These are phyloP conservation scores for Lissocephala sabroskyi DNA, from an alignment of 2,888 invertebrate genomes.

Conservation along the genomic window DNA sequence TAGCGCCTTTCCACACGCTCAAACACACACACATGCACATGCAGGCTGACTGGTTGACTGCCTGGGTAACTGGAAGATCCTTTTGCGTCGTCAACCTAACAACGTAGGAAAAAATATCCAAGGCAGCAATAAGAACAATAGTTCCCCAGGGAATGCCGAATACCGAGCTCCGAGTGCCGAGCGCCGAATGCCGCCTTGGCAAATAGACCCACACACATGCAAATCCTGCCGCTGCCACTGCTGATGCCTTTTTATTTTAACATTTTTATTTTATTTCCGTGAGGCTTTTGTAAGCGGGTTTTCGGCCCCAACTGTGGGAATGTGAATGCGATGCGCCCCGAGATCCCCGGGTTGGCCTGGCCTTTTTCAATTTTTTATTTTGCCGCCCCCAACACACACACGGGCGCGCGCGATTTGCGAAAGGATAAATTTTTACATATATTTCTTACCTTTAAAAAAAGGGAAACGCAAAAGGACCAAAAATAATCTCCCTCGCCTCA, in stretches of 20 bases:
- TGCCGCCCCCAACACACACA: conserved; percentile 5
- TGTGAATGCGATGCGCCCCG: no score
- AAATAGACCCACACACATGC: conserved; percentile 43
- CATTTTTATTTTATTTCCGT: conserved; percentile 57
- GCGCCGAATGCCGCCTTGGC: conserved; percentile 48
- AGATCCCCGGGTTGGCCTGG: conserved; percentile 24
- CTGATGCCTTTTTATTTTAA: conserved; percentile 42
- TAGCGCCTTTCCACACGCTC: conserved; percentile 56
- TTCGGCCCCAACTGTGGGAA: no score
- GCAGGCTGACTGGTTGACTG: conserved; percentile 50
- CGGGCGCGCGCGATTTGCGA: conserved; percentile 20
- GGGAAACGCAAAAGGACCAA: conserved; percentile 11
- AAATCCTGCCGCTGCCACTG: conserved; percentile 42
- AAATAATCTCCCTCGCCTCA: conserved; percentile 39
- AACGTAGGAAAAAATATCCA: conserved; percentile 60
- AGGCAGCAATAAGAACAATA: conserved; percentile 68
- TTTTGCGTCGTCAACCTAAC: conserved; percentile 66
- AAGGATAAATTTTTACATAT: conserved; percentile 59
- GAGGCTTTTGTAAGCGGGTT: conserved; percentile 58
- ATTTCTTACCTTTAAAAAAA: conserved; percentile 49
- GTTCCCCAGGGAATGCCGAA: conserved; percentile 60
- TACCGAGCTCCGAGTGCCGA: conserved; percentile 21
- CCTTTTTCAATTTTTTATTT: conserved; percentile 37
- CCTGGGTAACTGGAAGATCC: no score
- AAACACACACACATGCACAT: conserved; percentile 20